Base-by-base conservation (phyloP, 1,140 invertebrate genomes). In the Meloidogyne floridensis region DNA sequence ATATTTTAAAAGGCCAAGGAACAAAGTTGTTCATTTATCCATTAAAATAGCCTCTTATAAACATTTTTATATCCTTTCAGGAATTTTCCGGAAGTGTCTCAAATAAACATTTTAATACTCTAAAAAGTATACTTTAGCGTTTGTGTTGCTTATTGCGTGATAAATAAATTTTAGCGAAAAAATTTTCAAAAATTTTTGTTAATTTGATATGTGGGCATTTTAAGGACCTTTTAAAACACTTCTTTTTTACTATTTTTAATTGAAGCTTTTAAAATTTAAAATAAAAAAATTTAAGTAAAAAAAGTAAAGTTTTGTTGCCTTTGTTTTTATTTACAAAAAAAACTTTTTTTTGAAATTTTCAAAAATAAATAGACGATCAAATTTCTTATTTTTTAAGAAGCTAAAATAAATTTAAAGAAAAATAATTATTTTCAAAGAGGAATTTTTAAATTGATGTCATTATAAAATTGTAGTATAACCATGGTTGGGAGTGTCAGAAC, bases 201-300 rank as follows among this genome's bases (percentile, higher is more conserved):
- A 65, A 65, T 65, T 65, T 65, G 56, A 59, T 59, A 59, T 59
- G 11, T 59, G 10, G 5, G 59, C 59, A 65, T 65, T 65, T 65
- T 65, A 65, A n/a, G n/a, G 56, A 11, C 13, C 56, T 59, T 59
- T n/a, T n/a, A 6, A n/a, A n/a, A 18, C 4, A 65, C 59, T 11
- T 6, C n/a, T 18, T n/a, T 65, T 65, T n/a, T 4, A 47, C 47
- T 47, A 6, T 65, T 65, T 65, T 65, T 65, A 65, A 65, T 65
- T 65, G 15, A 65, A n/a, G 59, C 59, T 65, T 65, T 65, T 65
- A 65, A 65, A 65, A 65, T n/a, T n/a, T 65, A n/a, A 65, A 65
- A 65, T 2, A 65, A 65, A n/a, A n/a, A n/a, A 65, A 65, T 65
- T 65, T 65, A n/a, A 47, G 47, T 47, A 47, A 47, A 47, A 47